Base-by-base conservation (phyloP, 2,113 vertebrate species). In the Rhegmatorhina hoffmannsi region DNA sequence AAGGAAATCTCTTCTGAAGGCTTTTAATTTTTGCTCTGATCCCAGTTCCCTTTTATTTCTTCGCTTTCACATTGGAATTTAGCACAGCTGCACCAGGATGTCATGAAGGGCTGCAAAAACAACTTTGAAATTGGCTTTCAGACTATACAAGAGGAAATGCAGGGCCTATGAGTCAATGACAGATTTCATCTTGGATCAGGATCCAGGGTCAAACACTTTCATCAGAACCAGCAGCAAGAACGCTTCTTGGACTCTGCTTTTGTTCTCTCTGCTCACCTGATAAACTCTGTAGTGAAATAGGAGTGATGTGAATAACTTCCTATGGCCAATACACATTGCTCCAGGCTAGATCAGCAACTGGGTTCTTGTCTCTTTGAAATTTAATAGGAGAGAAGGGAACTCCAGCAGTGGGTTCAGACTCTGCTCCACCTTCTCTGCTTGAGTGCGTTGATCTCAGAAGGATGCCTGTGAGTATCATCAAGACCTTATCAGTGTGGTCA, bases 61-160 rank as follows among this genome's bases (percentile, higher is more conserved):
- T 91, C 0, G 1, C 49, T 94, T 95, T 75, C 73, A 58, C 40
- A 1, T 21, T 92, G 92, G 88, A 96, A 94, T 92, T 93, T 67
- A 92, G 83, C 92, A 84, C 96, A 95, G 95, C 95, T 97, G 95
- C 68, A 64, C 40, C 75, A 62, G 69, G 73, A 95, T 14, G 9
- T 94, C 93, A 87, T 2, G 1, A 86, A 95, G 64, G 69, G 66
- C 86, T 96, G 68, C 0, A 0, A 92, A 95, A 96, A 90, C 88
- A 94, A 67, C 88, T 95, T 95, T 87, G 88, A 92, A 96, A 93
- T 68, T 90, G 92, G 79, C 90, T 87, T 82, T 92, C 68, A 88
- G 68, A 96, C 90, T 96, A 95, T 92, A 89, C 80, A 40, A 94
- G 36, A 92, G 95, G 94, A 96, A 97, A 92, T 84, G 44, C 85